These are phyloP conservation scores for Trachurus trachurus DNA, from an alignment of 2,797 vertebrate genomes.

Conservation along the genomic window DNA sequence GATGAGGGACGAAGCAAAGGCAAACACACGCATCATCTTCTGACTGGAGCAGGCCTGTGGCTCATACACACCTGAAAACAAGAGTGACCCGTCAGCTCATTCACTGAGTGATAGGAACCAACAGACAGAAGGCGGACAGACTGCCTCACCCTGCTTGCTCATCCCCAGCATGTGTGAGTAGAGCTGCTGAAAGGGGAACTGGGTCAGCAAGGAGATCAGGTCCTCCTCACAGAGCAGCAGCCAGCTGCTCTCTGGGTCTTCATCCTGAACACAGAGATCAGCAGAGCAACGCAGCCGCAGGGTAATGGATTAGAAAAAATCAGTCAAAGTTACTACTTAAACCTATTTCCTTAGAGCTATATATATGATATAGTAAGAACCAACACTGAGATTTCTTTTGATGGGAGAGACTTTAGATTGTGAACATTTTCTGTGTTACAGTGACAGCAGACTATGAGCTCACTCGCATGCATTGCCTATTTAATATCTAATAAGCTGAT, in stretches of 20 bases:
- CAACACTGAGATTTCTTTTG: no score
- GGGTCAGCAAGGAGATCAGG: constrained; percentile 91
- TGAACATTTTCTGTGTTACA: no score
- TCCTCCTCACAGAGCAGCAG: constrained; percentile 95
- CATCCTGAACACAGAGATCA: constrained; percentile 86
- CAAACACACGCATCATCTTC: constrained; percentile 98
- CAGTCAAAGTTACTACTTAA: no score
- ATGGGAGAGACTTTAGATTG: no score
- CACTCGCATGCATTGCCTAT: no score
- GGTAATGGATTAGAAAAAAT: neutral
- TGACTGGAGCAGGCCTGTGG: constrained; percentile 93
- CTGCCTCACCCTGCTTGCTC: constrained; percentile 87
- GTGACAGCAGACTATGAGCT: no score
- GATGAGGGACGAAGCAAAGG: constrained; percentile 94
- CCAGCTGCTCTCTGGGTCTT: constrained; percentile 97
- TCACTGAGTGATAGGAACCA: neutral
- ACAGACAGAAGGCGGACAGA: neutral
- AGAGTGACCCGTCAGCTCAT: constrained; percentile 27
- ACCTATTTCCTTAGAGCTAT: no score
- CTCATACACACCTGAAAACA: constrained; percentile 88
- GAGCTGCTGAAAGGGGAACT: constrained; percentile 97
- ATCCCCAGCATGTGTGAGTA: constrained; percentile 96
- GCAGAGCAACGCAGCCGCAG: neutral
- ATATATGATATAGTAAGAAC: no score
- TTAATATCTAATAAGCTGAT: no score